Base-by-base conservation (phyloP, 2,888 invertebrate genomes). In the Leptopilina myrica region DNA sequence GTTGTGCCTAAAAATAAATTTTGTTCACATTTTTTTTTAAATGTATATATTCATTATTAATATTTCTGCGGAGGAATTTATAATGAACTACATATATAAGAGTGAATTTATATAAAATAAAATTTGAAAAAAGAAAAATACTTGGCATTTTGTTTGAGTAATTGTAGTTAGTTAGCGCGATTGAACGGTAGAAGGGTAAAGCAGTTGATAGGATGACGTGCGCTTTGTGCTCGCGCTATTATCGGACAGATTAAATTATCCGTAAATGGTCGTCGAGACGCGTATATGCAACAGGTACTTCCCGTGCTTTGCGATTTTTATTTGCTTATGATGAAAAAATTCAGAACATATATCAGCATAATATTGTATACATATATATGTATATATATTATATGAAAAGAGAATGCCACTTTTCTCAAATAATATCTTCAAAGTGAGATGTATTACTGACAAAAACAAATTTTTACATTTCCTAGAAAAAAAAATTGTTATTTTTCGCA, bases 271-370 rank as follows among this genome's bases (percentile, higher is more conserved):
- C 80, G 76, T 73, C 73, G 73, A 56, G 73, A 56, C 73, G 73
- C 53, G 40, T 73, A 62, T 80, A 85, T 85, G 89, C 90, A 90
- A 90, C 90, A 90, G 90, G 89, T 90, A 86, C 82, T 82, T 80
- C 76, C 84, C 79, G 79, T 83, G 82, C 86, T 86, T 88, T 81
- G 86, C 86, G 87, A 89, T 87, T 89, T 88, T 87, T 88, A 86
- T 85, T 85, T 85, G 81, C 79, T 56, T 73, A 14, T 56, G 73
- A 12, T 15, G 76, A 83, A 82, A 84, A 85, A 83, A 85, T 75
- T 80, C 80, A 81, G 83, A 78, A 5, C 49, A 53, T 56, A 53
- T 40, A 73, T 73, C 33, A 62, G 62, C 62, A 20, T 20, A 62
- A 49, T 49, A 49, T 33, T 33, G 33, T 49, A 49, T 49, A 49